phyloP scores from a whole-genome alignment of 1,140 invertebrate genomes.

The Leptoteleia sp. region DNA sequence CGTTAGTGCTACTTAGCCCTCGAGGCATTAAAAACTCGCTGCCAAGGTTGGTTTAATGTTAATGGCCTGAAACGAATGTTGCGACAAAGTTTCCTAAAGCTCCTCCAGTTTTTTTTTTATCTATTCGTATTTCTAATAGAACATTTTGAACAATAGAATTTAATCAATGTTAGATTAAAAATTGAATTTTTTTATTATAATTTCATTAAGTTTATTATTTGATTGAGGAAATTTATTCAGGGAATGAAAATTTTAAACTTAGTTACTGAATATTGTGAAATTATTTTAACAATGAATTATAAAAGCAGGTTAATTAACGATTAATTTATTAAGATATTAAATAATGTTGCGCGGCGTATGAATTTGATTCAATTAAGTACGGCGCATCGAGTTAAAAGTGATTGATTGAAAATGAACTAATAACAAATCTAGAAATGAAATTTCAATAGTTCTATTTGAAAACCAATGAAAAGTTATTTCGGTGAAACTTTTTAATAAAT shows the following conservation, averaged over 20 bases:
- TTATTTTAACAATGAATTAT: no score
- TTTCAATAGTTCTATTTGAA: conserved; percentile 6
- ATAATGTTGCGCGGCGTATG: no score
- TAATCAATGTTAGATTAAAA: background rate
- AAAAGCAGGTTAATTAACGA: no score
- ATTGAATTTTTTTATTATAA: no score
- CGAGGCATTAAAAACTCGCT: conserved; percentile 37
- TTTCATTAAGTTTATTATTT: no score
- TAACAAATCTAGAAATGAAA: conserved; percentile 3
- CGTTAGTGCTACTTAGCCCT: conserved; percentile 44
- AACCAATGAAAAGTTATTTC: conserved; percentile 20
- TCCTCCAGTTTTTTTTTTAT: conserved; percentile 10
- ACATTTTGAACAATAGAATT: conserved; percentile 10
- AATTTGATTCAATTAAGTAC: no score
- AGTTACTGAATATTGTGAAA: no score
- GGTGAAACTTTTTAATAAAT: conserved; percentile 23
- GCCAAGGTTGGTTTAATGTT: conserved; percentile 41
- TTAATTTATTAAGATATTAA: no score
- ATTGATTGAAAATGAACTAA: background rate
- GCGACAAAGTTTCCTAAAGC: conserved; percentile 27
- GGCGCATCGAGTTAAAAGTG: no score
- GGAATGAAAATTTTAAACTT: no score
- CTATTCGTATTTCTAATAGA: conserved; percentile 9
- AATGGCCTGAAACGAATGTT: conserved; percentile 30
- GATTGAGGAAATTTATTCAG: no score